Conservation (phyloP, 2,113 vertebrate genomes). For the Zapus hudsonius region DNA sequence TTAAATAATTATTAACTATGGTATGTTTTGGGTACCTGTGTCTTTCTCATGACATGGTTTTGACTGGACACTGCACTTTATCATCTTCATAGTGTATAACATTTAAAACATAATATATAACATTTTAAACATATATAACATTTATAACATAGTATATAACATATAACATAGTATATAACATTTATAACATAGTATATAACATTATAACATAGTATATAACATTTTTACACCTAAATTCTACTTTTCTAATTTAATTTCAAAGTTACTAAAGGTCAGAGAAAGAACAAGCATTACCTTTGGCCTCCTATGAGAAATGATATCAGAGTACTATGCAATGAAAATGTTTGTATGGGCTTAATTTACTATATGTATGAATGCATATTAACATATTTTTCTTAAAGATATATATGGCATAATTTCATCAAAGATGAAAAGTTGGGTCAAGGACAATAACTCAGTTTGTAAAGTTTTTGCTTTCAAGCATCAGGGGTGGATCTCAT, state of each 20-base stretch:
- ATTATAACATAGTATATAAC: not conserved
- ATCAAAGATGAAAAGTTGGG: conserved; percentile 8
- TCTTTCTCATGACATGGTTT: not conserved
- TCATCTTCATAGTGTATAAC: no score
- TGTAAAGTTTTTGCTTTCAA: no score
- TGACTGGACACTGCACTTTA: no score
- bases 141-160: no score
- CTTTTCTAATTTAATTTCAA: conserved; percentile 50
- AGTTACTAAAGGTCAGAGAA: conserved; percentile 22
- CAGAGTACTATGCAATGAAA: conserved; percentile 25
- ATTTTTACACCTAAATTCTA: not conserved
- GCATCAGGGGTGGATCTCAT: no score
- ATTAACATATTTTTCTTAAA: conserved; percentile 36
- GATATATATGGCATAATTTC: conserved; percentile 35
- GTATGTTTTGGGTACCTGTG: not conserved
- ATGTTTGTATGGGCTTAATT: conserved; percentile 32
- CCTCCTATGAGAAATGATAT: conserved; percentile 45
- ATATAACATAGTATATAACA: no score
- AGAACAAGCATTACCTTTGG: conserved; percentile 31
- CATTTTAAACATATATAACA: no score
- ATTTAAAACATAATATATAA: no score
- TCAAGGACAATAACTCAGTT: no score
- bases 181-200: no score
- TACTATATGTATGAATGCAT: conserved; percentile 1
- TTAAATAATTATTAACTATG: not conserved